A percentile compares a stretch with the other conserved stretches of the same genome.
These are phyloP conservation scores for Epinotia nisella DNA, from an alignment of 2,888 invertebrate genomes.

Conservation along the genomic window DNA sequence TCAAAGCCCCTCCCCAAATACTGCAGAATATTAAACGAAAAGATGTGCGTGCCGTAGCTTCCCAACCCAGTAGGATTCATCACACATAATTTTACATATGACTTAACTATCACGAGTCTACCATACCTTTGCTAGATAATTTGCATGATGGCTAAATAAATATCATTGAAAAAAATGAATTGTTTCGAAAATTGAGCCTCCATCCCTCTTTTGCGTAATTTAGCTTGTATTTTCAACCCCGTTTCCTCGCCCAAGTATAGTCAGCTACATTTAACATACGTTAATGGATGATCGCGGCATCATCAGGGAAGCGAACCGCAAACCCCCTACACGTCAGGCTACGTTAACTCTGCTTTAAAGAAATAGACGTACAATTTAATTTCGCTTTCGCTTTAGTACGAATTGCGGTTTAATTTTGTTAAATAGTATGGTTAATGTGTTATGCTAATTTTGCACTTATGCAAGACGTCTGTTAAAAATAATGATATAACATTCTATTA, in stretches of 20 bases:
- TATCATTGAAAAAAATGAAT: too few relatives aligned
- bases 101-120: too few relatives aligned
- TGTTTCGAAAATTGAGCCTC: too few relatives aligned
- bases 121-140: too few relatives aligned
- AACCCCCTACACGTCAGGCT: constrained; percentile 20
- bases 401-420: not conserved
- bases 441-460: not conserved
- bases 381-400: not conserved
- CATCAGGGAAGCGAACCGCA: constrained; percentile 20
- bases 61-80: too few relatives aligned
- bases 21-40: too few relatives aligned
- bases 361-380: constrained; percentile 19
- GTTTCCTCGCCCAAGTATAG: not conserved
- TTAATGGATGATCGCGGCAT: constrained; percentile 17
- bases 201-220: constrained; percentile 17
- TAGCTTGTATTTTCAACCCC: constrained; percentile 6
- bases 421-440: not conserved
- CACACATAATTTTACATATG: too few relatives aligned
- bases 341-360: constrained; percentile 6
- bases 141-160: too few relatives aligned
- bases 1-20: too few relatives aligned
- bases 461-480: too few relatives aligned
- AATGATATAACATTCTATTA: too few relatives aligned
- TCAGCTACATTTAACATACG: constrained; percentile 15
- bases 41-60: too few relatives aligned